Evolutionary conservation across 1,140 invertebrate species (phyloP).

Genomic region (Cryptotermes secundus): DNA sequence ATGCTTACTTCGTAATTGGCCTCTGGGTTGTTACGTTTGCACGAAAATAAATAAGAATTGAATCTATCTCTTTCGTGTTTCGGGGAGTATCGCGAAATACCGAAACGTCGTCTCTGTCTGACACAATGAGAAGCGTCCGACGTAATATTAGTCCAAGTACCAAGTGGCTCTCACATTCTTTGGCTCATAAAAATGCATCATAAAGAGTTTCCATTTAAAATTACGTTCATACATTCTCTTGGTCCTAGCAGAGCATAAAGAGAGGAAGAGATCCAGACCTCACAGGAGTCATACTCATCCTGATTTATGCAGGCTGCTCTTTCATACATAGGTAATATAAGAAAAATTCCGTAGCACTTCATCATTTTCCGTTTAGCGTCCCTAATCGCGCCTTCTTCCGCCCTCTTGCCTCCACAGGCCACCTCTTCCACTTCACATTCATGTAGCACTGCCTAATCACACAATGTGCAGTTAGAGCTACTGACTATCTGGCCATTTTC

Average conservation of each 20-base stretch:
- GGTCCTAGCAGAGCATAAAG: neutral
- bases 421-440: neutral
- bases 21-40: no score
- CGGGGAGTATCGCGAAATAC: no score
- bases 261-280: neutral
- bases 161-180: neutral
- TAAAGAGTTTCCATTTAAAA: neutral
- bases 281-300: neutral
- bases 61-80: no score
- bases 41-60: no score
- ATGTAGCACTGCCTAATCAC: neutral
- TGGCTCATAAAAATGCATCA: neutral
- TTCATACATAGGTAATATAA: conserved; percentile 7
- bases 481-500: no score
- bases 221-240: neutral
- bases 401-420: neutral
- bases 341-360: conserved; percentile 1
- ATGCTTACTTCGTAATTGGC: no score
- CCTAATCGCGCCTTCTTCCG: neutral
- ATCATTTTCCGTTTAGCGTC: conserved; percentile 5
- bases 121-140: no score
- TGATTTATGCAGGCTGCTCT: conserved; percentile 7
- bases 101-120: no score
- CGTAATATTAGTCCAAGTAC: no score
- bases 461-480: no score